Conservation (phyloP, 2,113 vertebrate genomes). For the Ornithorhynchus anatinus region DNA sequence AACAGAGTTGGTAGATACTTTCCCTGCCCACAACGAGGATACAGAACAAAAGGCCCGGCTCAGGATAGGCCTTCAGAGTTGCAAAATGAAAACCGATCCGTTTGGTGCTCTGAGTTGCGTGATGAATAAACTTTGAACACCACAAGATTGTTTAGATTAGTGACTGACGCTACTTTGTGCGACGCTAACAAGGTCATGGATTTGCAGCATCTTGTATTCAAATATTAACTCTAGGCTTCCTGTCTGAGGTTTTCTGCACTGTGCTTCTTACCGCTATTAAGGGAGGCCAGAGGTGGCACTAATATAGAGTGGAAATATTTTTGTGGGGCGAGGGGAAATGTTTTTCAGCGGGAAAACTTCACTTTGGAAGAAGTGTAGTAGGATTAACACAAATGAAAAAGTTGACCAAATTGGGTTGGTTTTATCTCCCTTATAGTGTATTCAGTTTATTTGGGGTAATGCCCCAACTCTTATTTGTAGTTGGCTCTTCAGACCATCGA, state of each 20-base stretch:
- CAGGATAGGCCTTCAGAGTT: not conserved
- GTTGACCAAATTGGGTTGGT: too few species aligned
- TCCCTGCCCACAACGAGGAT: too few species aligned
- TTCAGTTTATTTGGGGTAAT: too few species aligned
- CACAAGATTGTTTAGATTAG: not conserved
- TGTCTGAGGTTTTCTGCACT: slow-evolving; percentile 54
- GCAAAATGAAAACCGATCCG: not conserved
- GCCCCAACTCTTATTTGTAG: too few species aligned
- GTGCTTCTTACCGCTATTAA: slow-evolving; percentile 10
- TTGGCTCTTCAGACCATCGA: too few species aligned
- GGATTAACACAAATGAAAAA: too few species aligned
- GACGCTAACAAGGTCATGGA: slow-evolving; percentile 65
- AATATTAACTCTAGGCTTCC: slow-evolving; percentile 33
- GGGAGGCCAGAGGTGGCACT: too few species aligned
- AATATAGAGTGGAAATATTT: not conserved
- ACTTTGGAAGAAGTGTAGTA: too few species aligned
- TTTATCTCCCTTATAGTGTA: too few species aligned
- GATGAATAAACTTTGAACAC: not conserved
- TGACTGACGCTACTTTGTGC: not conserved
- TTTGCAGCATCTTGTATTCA: slow-evolving; percentile 59
- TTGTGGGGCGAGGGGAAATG: too few species aligned
- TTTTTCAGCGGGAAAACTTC: too few species aligned
- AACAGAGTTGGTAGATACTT: too few species aligned
- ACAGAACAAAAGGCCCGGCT: not conserved
- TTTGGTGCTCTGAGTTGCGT: not conserved